phyloP scores from a whole-genome alignment of 2,113 vertebrate species.

The Galbula dea region DNA sequence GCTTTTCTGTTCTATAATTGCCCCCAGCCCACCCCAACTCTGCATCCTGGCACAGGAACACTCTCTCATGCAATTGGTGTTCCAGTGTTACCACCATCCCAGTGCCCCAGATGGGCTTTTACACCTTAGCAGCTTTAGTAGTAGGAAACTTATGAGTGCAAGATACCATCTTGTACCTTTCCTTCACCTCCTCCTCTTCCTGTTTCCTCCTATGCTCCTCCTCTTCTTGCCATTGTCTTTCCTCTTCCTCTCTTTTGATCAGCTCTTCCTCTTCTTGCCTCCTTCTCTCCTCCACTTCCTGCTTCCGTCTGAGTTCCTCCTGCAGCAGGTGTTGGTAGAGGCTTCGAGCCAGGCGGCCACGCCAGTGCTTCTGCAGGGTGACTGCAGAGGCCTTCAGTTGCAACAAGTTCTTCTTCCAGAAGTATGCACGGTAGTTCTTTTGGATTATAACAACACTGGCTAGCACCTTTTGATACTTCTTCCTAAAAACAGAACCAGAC shows the following conservation, averaged over 20 bases:
- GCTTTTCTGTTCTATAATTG: not conserved
- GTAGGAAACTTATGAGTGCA: not conserved
- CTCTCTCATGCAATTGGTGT: not conserved
- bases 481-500: conserved; percentile 71
- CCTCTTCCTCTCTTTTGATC: conserved; percentile 70
- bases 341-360: conserved; percentile 79
- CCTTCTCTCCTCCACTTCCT: conserved; percentile 72
- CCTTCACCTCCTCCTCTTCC: conserved; percentile 60
- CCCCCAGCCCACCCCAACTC: not conserved
- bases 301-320: conserved; percentile 69
- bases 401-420: conserved; percentile 80
- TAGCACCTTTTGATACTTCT: conserved; percentile 81
- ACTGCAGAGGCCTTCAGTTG: conserved; percentile 76
- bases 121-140: not conserved
- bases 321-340: conserved; percentile 76
- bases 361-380: conserved; percentile 85
- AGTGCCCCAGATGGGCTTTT: not conserved
- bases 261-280: conserved; percentile 58
- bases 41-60: not conserved
- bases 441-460: conserved; percentile 84
- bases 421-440: conserved; percentile 87
- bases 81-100: not conserved
- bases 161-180: conserved; percentile 58
- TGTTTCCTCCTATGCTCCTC: conserved; percentile 67
- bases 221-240: conserved; percentile 64